phyloP scores from a whole-genome alignment of 2,113 vertebrate genomes.

The Willisornis vidua region DNA sequence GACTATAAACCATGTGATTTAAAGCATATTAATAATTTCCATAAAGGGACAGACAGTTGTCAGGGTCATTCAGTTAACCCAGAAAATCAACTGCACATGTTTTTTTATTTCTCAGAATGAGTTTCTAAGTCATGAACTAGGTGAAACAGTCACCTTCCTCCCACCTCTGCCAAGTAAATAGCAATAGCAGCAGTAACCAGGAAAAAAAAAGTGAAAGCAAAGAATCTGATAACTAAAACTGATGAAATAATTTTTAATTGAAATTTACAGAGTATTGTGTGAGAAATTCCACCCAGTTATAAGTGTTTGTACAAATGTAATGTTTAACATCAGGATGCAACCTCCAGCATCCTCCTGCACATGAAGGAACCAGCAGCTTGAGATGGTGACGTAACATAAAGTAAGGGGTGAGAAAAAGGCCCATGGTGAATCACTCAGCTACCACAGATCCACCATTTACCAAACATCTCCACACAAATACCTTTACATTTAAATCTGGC shows the following conservation, averaged over 20 bases:
- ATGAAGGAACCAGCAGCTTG: neutral
- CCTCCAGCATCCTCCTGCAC: neutral
- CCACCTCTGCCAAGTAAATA: neutral
- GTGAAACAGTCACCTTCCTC: neutral
- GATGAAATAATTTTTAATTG: neutral
- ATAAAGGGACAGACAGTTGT: neutral
- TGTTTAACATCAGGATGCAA: neutral
- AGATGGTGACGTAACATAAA: neutral
- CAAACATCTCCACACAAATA: neutral
- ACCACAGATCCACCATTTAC: neutral
- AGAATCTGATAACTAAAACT: neutral
- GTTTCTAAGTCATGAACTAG: neutral
- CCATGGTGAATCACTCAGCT: neutral
- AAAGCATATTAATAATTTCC: neutral
- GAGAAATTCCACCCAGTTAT: neutral
- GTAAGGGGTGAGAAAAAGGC: neutral
- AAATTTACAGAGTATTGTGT: neutral
- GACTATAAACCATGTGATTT: neutral
- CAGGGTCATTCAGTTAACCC: neutral
- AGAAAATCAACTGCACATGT: fast-evolving
- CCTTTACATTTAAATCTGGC: neutral
- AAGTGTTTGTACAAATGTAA: neutral
- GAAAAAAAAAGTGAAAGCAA: neutral
- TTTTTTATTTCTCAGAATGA: neutral
- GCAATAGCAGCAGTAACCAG: neutral